Evolutionary conservation across 2,113 vertebrate species (phyloP).

Genomic region (Ciconia maguari): DNA sequence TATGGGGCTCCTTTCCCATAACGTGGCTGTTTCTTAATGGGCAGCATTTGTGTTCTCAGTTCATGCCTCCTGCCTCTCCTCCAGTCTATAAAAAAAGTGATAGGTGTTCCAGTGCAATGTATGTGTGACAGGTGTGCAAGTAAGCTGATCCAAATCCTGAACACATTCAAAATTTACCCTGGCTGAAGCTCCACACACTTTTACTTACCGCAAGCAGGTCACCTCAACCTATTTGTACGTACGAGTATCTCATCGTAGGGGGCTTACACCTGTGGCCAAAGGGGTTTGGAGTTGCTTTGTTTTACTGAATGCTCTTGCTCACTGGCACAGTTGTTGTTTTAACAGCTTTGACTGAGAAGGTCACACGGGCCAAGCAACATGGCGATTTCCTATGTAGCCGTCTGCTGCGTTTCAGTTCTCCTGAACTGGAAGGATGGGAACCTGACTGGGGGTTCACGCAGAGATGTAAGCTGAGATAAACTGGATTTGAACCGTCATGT

Average conservation of each 20-base stretch:
- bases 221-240: not conserved
- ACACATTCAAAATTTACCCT: not conserved
- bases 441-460: not conserved
- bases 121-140: not conserved
- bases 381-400: not conserved
- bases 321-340: not conserved
- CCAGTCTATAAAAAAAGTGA: not conserved
- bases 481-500: not conserved
- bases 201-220: not conserved
- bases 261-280: not conserved
- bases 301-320: not conserved
- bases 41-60: not conserved
- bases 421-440: not conserved
- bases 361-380: not conserved
- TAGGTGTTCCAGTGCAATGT: not conserved
- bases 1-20: not conserved
- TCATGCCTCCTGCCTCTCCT: not conserved
- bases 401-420: not conserved
- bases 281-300: not conserved
- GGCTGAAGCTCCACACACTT: not conserved
- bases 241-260: not conserved
- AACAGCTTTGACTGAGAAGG: not conserved
- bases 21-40: not conserved
- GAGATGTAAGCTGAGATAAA: slow-evolving; percentile 2
- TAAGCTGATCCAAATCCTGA: not conserved